A percentile compares a stretch with the other conserved stretches of the same genome.
Evolutionary conservation across 2,797 vertebrate genomes (phyloP).

Genomic region (Oreochromis mossambicus): DNA sequence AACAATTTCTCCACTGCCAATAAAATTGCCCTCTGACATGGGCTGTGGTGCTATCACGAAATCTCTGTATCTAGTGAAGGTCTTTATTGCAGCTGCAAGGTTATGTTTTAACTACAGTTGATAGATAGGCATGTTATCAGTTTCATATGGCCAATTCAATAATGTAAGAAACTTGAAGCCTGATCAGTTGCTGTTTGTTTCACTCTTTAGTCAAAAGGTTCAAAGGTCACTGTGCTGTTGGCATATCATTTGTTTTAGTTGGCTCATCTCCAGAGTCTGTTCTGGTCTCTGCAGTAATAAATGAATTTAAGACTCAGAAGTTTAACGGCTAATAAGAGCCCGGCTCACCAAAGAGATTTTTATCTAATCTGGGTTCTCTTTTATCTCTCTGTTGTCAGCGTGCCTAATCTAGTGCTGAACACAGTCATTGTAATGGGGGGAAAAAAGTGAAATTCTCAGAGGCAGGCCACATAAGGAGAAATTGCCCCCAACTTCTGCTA

Average conservation of each 20-base stretch:
- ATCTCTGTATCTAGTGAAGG: background rate
- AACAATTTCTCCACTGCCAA: slow-evolving; percentile 33
- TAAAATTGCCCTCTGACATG: slow-evolving; percentile 42
- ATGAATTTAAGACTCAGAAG: background rate
- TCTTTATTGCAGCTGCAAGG: background rate
- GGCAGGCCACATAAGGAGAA: background rate
- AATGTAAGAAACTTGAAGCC: background rate
- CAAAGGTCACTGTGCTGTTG: background rate
- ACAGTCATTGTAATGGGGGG: background rate
- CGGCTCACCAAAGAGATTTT: background rate
- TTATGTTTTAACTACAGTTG: background rate
- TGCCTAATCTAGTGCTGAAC: background rate
- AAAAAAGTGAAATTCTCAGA: background rate
- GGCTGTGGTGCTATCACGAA: slow-evolving; percentile 59
- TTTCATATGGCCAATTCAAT: background rate
- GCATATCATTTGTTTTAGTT: background rate
- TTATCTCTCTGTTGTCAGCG: background rate
- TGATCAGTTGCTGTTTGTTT: background rate
- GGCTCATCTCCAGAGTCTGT: background rate
- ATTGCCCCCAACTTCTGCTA: background rate
- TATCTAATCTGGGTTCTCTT: background rate
- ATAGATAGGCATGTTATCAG: background rate
- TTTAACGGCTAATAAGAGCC: background rate
- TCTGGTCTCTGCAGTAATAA: background rate
- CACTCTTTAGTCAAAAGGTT: background rate